A percentile compares a stretch with the other conserved stretches of the same genome.
Conservation (phyloP, 2,888 invertebrate species). For the Stenchaetothrips biformis region DNA sequence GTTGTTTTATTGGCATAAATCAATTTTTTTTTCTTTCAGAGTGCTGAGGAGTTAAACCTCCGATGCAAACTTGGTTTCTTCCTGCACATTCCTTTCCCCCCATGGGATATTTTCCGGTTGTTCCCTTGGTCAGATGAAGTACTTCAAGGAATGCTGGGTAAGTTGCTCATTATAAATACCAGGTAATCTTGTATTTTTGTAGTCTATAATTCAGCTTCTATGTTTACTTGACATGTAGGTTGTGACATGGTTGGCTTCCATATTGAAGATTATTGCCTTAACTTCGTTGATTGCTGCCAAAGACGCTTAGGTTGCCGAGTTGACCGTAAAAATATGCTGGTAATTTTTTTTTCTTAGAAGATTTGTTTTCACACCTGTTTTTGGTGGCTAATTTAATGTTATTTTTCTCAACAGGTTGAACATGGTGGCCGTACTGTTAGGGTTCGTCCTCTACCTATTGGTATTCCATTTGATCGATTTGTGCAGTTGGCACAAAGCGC, state of each 20-base stretch:
- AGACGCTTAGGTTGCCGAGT: slow-evolving; percentile 81
- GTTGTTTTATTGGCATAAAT: slow-evolving; percentile 14
- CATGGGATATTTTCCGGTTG: slow-evolving; percentile 87
- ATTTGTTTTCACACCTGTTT: neutral
- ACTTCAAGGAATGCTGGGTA: slow-evolving; percentile 81
- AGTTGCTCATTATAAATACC: slow-evolving; percentile 37
- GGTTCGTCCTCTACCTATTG: slow-evolving; percentile 79
- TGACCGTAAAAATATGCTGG: slow-evolving; percentile 77
- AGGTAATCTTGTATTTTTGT: slow-evolving; percentile 8
- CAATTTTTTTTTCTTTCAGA: slow-evolving; percentile 46
- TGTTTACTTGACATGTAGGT: slow-evolving; percentile 48
- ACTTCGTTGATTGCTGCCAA: slow-evolving; percentile 88
- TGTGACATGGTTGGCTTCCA: slow-evolving; percentile 93
- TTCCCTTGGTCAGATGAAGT: slow-evolving; percentile 94
- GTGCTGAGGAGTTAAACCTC: slow-evolving; percentile 70
- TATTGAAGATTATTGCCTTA: slow-evolving; percentile 83
- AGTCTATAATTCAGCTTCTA: neutral
- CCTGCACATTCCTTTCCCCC: slow-evolving; percentile 90
- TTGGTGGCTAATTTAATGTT: neutral
- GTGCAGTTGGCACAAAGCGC: slow-evolving; percentile 70
- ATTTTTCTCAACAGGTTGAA: slow-evolving; percentile 51
- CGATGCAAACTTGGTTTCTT: slow-evolving; percentile 84
- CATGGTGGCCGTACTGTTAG: slow-evolving; percentile 81
- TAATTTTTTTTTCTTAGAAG: neutral
- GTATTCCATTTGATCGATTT: slow-evolving; percentile 81